phyloP scores from a whole-genome alignment of 2,113 vertebrate species.

The Crotalus helleri region DNA sequence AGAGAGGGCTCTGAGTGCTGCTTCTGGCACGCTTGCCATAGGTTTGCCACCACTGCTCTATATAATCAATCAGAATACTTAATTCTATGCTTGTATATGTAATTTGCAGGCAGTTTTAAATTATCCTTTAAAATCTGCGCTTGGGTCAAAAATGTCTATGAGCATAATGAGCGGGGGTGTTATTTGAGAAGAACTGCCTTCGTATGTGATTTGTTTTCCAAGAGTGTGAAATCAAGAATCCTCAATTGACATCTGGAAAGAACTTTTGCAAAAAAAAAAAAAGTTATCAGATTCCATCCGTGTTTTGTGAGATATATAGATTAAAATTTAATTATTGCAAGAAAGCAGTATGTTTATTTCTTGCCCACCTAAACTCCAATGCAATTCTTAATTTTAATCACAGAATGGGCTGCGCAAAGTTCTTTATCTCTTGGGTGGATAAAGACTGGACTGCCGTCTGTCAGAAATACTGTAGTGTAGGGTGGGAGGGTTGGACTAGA shows the following conservation, averaged over 20 bases:
- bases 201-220: background rate
- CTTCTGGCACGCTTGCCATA: too few relatives aligned
- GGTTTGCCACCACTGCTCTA: too few relatives aligned
- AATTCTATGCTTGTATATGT: background rate
- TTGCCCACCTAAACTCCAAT: background rate
- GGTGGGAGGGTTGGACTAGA: too few relatives aligned
- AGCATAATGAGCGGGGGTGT: background rate
- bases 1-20: too few relatives aligned
- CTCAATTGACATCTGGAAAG: background rate
- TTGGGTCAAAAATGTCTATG: background rate
- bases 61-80: background rate
- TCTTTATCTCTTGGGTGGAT: background rate
- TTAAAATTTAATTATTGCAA: background rate
- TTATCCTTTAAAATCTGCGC: background rate
- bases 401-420: background rate
- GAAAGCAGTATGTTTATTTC: background rate
- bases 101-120: background rate
- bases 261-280: too few relatives aligned
- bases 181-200: background rate
- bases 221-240: background rate
- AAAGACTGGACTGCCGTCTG: too few relatives aligned
- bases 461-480: too few relatives aligned
- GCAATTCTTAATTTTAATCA: background rate
- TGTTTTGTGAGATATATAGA: too few relatives aligned
- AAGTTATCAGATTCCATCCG: too few relatives aligned